Evolutionary conservation across 2,797 vertebrate species (phyloP), one percentile per base, ranked within the genome.

Genomic region (Varecia variegata): DNA sequence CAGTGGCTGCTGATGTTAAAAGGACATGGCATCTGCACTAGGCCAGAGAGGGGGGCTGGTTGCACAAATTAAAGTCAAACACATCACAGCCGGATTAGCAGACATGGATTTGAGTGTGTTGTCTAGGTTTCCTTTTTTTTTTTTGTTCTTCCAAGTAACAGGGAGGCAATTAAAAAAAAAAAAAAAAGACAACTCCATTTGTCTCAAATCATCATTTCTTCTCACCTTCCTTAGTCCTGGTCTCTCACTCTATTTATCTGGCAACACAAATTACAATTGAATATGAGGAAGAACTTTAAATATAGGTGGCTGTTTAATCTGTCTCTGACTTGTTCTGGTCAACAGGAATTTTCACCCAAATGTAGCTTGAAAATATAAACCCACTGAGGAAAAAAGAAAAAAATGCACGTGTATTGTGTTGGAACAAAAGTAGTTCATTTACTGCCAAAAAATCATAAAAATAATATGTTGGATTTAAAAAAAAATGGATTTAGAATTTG

Each of bases 1-100:
- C 99, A 99, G 99, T 98, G 99, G 98, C 99, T 98, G 99, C 99
- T 99, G 99, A 99, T 99, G 98, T 98, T 99, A 99, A 99, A 99
- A 99, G 99, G 99, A 99, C 99, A 97, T 99, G 99, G 99, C 99
- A 99, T 99, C 98, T 99, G 99, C 99, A 99, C 98, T 97, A 98
- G 98, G 98, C 98, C 95, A 76, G 98, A 98, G 98, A 98, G 94
- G 98, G 98, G 99, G 98, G 99, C 98, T 99, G 99, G 99, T 99
- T 99, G 99, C 99, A 99, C 99, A 99, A 98, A 99, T 99, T 99
- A 99, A 99, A 99, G 98, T 98, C 98, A 98, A 98, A 97, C 98
- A 97, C 98, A 98, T 99, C 98, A 98, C 95, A 96, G 95, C 90
- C 97, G 86, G 97, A 97, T 98, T 98, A 98, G 98, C 93, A 97